phyloP scores from a whole-genome alignment of 92 coral and sea anemone species.

The Desmophyllum pertusum region DNA sequence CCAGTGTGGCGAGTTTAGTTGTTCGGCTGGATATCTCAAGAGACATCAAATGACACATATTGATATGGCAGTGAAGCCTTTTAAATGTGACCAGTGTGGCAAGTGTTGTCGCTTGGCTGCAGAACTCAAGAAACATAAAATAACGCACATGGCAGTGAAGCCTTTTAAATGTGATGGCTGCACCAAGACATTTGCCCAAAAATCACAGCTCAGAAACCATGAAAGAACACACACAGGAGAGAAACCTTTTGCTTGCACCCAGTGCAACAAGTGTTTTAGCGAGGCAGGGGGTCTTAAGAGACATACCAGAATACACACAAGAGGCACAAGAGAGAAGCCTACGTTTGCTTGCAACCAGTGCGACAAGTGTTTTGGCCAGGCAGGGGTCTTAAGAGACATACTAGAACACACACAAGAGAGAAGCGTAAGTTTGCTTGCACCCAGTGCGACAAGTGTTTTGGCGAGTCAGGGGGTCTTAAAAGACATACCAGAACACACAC shows the following conservation, averaged over 20 bases:
- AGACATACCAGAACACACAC: background rate
- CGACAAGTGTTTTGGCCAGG: background rate
- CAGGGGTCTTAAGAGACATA: too few species aligned
- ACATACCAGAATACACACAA: background rate
- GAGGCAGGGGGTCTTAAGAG: background rate
- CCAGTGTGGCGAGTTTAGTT: too few species aligned
- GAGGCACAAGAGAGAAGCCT: background rate
- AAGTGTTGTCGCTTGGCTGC: too few species aligned
- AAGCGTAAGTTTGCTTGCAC: background rate
- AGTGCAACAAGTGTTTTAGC: too few species aligned
- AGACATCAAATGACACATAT: background rate
- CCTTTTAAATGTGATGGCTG: background rate
- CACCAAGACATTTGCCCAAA: background rate
- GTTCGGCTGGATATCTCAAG: too few species aligned
- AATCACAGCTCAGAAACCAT: background rate
- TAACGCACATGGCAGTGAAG: background rate
- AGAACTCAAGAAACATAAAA: background rate
- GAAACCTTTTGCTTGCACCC: background rate
- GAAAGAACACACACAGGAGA: background rate
- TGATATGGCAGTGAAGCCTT: background rate
- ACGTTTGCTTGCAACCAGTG: background rate
- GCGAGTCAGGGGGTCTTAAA: background rate
- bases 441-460: too few species aligned
- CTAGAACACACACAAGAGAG: constrained; percentile 3
- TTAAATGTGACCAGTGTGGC: too few species aligned